Evolutionary conservation across 1,140 invertebrate species (phyloP).

Genomic region (Schlechtendalia chinensis): DNA sequence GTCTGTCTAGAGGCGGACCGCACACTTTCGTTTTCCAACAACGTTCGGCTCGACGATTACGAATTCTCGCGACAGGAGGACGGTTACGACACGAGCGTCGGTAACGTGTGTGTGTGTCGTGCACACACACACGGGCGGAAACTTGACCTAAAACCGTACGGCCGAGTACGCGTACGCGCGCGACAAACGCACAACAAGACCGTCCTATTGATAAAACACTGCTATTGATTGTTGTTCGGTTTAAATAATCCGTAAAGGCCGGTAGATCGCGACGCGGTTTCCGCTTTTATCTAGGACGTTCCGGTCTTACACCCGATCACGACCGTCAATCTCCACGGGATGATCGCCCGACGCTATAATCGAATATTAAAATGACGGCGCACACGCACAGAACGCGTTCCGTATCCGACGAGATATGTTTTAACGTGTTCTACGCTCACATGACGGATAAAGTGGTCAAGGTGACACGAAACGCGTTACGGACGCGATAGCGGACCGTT

Average conservation of each 20-base stretch:
- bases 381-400: no score
- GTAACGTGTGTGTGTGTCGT: neutral
- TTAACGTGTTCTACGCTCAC: neutral
- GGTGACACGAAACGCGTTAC: slow-evolving; percentile 7
- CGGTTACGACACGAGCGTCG: slow-evolving; percentile 40
- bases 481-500: no score
- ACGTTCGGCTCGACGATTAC: no score
- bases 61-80: slow-evolving; percentile 43
- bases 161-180: no score
- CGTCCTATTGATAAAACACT: slow-evolving; percentile 8
- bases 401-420: neutral
- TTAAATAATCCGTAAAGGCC: no score
- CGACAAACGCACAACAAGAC: neutral
- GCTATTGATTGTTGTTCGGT: no score
- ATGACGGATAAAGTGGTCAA: slow-evolving; percentile 7
- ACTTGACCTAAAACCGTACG: slow-evolving; percentile 43
- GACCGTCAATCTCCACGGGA: no score
- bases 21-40: slow-evolving; percentile 49
- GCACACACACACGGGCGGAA: slow-evolving; percentile 2
- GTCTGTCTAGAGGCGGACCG: neutral
- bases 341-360: no score
- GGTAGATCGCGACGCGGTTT: no score
- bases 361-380: no score
- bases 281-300: no score
- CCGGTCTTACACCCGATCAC: no score